phyloP scores from a whole-genome alignment of 2,888 invertebrate genomes.

The Alentia gelatinosa region DNA sequence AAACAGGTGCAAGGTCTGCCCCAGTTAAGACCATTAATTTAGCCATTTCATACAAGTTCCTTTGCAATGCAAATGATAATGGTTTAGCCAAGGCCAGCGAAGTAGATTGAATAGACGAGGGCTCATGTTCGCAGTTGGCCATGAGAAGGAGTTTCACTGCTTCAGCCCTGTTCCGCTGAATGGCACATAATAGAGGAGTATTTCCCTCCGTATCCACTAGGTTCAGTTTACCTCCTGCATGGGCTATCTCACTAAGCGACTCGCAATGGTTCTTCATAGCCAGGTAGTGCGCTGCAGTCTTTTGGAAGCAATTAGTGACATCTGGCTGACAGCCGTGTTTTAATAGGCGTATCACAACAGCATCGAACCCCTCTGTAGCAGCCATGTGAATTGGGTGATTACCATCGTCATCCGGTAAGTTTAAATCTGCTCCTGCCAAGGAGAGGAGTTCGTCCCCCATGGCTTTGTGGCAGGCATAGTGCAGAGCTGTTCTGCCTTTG shows the following conservation, averaged over 20 bases:
- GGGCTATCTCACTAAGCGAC: slow-evolving; percentile 70
- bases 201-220: slow-evolving; percentile 68
- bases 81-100: slow-evolving; percentile 43
- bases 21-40: slow-evolving; percentile 76
- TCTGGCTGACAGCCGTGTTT: slow-evolving; percentile 71
- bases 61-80: slow-evolving; percentile 67
- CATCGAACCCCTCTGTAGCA: slow-evolving; percentile 77
- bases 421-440: slow-evolving; percentile 73
- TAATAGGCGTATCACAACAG: slow-evolving; percentile 70
- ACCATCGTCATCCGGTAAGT: slow-evolving; percentile 73
- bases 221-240: slow-evolving; percentile 72
- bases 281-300: slow-evolving; percentile 74
- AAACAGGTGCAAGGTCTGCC: slow-evolving; percentile 67
- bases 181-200: slow-evolving; percentile 76
- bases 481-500: slow-evolving; percentile 82
- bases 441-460: slow-evolving; percentile 72
- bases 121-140: slow-evolving; percentile 69
- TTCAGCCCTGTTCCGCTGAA: slow-evolving; percentile 70
- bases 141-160: slow-evolving; percentile 73
- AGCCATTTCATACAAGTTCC: slow-evolving; percentile 67
- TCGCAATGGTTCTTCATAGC: slow-evolving; percentile 77
- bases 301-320: slow-evolving; percentile 68
- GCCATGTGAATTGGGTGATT: slow-evolving; percentile 76
- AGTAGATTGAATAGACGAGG: slow-evolving; percentile 49
- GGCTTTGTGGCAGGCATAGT: slow-evolving; percentile 77